Percentiles rank a stretch among this genome's conserved stretches.
These are phyloP conservation scores for Leptothorax acervorum DNA, from an alignment of 2,888 invertebrate genomes.

Conservation along the genomic window DNA sequence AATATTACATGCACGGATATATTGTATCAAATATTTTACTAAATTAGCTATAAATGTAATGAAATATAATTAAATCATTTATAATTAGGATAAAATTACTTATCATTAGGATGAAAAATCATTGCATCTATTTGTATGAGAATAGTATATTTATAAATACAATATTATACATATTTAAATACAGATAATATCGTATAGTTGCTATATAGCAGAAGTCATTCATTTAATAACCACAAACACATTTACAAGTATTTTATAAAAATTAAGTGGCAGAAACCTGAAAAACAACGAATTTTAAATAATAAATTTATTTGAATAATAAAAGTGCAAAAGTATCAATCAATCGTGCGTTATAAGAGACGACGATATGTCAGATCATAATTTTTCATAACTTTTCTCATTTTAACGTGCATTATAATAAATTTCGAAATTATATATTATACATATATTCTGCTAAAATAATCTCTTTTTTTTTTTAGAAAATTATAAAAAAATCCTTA, in stretches of 20 bases:
- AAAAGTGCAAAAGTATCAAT: background rate
- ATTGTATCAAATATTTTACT: background rate
- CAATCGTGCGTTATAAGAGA: background rate
- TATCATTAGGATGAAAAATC: background rate
- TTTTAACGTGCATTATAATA: background rate
- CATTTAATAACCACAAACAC: background rate
- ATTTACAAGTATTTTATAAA: background rate
- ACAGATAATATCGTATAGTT: background rate
- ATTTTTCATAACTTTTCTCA: background rate
- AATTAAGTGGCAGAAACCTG: background rate
- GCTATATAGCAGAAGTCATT: background rate
- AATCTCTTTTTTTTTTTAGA: background rate
- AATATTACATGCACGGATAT: background rate
- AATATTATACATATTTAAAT: background rate
- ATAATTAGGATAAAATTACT: background rate
- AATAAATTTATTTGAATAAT: slow-evolving; percentile 16
- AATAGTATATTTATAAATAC: background rate
- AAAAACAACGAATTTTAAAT: background rate
- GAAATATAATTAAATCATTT: no score
- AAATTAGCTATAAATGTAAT: background rate
- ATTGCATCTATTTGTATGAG: background rate
- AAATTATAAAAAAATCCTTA: background rate
- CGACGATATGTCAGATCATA: background rate
- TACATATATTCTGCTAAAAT: background rate
- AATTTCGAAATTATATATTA: background rate